Evolutionary conservation across 2,888 invertebrate genomes (phyloP).

Genomic region (Neocrepidodera transversa): DNA sequence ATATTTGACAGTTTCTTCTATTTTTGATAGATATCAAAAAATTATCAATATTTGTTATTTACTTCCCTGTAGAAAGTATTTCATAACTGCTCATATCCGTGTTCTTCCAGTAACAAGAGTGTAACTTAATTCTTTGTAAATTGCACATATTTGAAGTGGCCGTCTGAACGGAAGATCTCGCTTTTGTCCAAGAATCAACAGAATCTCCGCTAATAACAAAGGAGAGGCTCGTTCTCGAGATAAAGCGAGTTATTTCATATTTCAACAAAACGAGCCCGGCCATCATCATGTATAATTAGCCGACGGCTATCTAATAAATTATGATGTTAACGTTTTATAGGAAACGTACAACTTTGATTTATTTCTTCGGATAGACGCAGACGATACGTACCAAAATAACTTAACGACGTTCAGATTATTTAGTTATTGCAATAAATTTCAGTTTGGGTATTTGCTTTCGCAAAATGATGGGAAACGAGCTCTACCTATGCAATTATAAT

Average conservation of each 20-base stretch:
- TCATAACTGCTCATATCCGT: not conserved
- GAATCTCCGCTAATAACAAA: conserved; percentile 56
- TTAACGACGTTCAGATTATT: conserved; percentile 33
- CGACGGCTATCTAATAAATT: conserved; percentile 59
- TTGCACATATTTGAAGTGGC: conserved; percentile 9
- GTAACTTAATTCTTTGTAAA: conserved; percentile 10
- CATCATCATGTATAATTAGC: conserved; percentile 60
- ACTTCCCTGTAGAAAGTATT: too few species aligned
- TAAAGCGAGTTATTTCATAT: conserved; percentile 59
- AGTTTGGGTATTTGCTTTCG: conserved; percentile 20
- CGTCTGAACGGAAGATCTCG: conserved; percentile 3
- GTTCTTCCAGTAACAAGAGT: not conserved
- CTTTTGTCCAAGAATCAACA: conserved; percentile 40
- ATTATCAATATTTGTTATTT: too few species aligned
- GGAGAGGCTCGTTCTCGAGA: conserved; percentile 51
- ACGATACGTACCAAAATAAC: conserved; percentile 41
- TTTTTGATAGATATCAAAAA: too few species aligned
- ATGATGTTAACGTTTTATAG: conserved; percentile 60
- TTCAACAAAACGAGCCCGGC: conserved; percentile 59
- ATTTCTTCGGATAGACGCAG: conserved; percentile 49
- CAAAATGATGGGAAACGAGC: conserved; percentile 18
- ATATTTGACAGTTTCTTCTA: too few species aligned
- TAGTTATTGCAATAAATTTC: conserved; percentile 35
- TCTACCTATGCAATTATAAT: conserved; percentile 10
- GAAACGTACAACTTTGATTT: conserved; percentile 57